These are phyloP conservation scores for Linnaemya vulpina DNA, from an alignment of 2,888 invertebrate genomes.

Conservation along the genomic window DNA sequence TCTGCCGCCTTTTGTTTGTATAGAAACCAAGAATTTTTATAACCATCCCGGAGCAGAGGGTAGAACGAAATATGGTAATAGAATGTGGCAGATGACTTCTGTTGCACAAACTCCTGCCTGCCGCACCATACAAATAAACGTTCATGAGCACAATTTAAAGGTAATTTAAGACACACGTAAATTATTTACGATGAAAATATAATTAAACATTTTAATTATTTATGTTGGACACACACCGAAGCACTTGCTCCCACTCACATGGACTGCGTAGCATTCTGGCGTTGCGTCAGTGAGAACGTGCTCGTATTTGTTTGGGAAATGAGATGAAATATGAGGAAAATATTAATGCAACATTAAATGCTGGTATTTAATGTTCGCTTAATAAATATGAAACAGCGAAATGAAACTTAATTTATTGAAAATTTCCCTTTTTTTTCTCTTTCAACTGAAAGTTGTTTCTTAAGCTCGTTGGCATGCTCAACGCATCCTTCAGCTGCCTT, in stretches of 20 bases:
- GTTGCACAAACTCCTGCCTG: conserved; percentile 29
- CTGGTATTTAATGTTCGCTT: too few relatives aligned
- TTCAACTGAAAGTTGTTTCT: too few relatives aligned
- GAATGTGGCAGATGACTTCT: conserved; percentile 10
- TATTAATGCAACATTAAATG: conserved; percentile 14
- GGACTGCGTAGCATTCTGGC: background rate
- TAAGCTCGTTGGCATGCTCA: background rate
- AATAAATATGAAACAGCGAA: too few relatives aligned
- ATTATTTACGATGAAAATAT: conserved; percentile 65
- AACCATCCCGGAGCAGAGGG: background rate
- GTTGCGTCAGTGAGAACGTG: background rate
- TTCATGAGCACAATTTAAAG: conserved; percentile 63
- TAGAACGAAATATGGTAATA: background rate
- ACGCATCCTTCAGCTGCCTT: too few relatives aligned
- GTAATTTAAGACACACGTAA: conserved; percentile 56
- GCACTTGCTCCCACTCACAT: background rate
- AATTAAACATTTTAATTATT: conserved; percentile 72
- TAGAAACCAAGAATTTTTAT: conserved; percentile 47
- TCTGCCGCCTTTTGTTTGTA: conserved; percentile 12
- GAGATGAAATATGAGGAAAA: background rate
- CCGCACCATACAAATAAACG: conserved; percentile 22
- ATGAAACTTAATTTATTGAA: too few relatives aligned
- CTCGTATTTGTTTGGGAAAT: background rate
- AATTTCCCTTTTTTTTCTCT: too few relatives aligned
- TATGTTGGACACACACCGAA: conserved; percentile 47